Evolutionary conservation across 1,140 invertebrate genomes (phyloP), one percentile per base, ranked within the genome.

Genomic region (Conopomorpha cramerella): DNA sequence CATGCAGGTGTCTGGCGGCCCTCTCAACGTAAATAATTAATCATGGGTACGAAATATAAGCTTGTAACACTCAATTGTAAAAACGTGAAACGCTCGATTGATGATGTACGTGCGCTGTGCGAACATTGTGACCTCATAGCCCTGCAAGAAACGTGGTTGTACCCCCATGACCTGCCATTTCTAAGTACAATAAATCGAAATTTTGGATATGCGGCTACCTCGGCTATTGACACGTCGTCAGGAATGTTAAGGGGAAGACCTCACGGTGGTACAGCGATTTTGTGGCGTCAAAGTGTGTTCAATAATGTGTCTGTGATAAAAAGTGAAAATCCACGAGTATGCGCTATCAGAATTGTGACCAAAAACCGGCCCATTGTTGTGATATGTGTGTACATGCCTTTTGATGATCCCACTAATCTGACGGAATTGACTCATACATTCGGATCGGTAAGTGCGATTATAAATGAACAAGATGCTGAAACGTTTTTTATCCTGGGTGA

Each of bases 231-330:
- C 19, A 23, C 4, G 4, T 23, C 19, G 19, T 6, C 4, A 6
- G 19, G 19, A 23, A 23, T 23, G 19, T 10, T 23, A 23, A 10
- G 4, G 19, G 19, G 19, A 10, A 23, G 19, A 10, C 19, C 19
- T 10, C 19, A 23, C 19, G 19, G 19, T 10, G 19, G 19, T 23
- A 10, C 10, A 23, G 19, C 19, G 4, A 23, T 23, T 10, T 23
- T 23, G 19, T 23, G 19, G 19, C 4, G 10, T 23, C 4, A 4
- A 45, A 41, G 34, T 48, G 42, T 30, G 43, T 34, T 41, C 19
- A 12, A 6, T 19, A 18, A 31, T 31, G 12, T 4, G 4, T 15
- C 12, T 31, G 13, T 31, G 2, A 31, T 4, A 7, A 4, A 31
- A 4, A 15, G 14, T 4, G 13, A n/a, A 7, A n/a, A 13, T n/a